Base-by-base conservation (phyloP, 2,113 vertebrate species). In the Ariopsis seemanni region DNA sequence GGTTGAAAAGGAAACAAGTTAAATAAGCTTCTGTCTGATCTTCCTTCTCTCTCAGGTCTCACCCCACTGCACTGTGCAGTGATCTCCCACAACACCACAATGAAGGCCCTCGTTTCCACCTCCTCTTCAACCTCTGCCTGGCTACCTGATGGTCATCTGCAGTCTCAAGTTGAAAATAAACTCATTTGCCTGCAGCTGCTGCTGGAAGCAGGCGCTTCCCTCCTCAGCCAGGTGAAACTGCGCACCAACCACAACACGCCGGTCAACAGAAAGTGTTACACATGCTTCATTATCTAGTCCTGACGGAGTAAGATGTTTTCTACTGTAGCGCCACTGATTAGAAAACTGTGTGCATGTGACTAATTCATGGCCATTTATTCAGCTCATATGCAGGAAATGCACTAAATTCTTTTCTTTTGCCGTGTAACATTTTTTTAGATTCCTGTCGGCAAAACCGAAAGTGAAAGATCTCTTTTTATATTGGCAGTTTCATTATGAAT, bases 11-110 rank as follows among this genome's bases (percentile, higher is more conserved):
- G 25, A 27, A 6, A 30, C 58, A 78, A 52, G 1, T 11, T 18
- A 11, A 58, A 18, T 34, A 25, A 63, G 34, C 25, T 52, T 17
- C 2, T 18, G 48, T 83, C n/a, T 27, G 5, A 48, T 30, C 25
- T 1, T 67, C 42, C 25, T 48, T 77, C 85, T 69, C 22, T 57
- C n/a, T 69, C 30, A 97, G 97, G 97, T 55, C 95, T 97, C 91
- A 97, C 96, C 2, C 95, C 97, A 0, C 93, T 98, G 74, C 97
- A 98, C 92, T 96, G 96, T 77, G 97, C 96, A 15, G 94, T 96
- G 84, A 95, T 97, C 84, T 95, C 97, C 50, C 96, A 97, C 91
- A 95, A 96, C 2, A 86, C 90, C 71, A 95, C 94, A n/a, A 91
- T 95, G 92, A 94, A 95, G 88, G 92, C 93, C 8, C 58, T 93